Conservation (phyloP, 1,140 invertebrate species). For the Drosophila malerkotliana region DNA sequence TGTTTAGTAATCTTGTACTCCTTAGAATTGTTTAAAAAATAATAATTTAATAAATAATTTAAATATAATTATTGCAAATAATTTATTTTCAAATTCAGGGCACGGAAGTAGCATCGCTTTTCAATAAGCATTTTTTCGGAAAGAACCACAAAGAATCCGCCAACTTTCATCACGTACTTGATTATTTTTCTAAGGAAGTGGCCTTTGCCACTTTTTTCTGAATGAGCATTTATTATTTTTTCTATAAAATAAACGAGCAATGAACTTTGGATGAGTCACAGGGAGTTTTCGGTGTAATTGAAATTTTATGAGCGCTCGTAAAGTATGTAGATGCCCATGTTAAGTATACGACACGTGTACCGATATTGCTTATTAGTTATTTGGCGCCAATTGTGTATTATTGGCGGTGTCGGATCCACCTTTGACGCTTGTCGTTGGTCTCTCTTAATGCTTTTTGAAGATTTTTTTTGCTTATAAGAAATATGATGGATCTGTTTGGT, state of each 20-base stretch:
- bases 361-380: constrained; percentile 35
- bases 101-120: neutral
- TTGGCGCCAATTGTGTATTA: constrained; percentile 27
- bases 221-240: constrained; percentile 1
- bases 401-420: constrained; percentile 25
- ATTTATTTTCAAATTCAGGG: neutral
- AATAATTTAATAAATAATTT: too few relatives aligned
- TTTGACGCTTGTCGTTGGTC: neutral
- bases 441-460: neutral
- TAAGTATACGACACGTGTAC: constrained; percentile 56
- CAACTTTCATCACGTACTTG: constrained; percentile 41
- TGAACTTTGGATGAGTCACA: constrained; percentile 56
- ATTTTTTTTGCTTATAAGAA: constrained; percentile 1
- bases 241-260: constrained; percentile 30
- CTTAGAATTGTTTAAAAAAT: neutral
- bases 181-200: constrained; percentile 12
- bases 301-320: constrained; percentile 56
- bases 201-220: constrained; percentile 12
- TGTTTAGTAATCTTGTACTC: neutral
- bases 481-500: constrained; percentile 66
- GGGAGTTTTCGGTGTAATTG: constrained; percentile 31
- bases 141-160: neutral
- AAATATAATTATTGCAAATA: too few relatives aligned
- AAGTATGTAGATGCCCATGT: constrained; percentile 19
- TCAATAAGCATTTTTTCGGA: constrained; percentile 6